These are phyloP conservation scores for Chironomus riparius DNA, from an alignment of 2,888 invertebrate species.

Conservation along the genomic window DNA sequence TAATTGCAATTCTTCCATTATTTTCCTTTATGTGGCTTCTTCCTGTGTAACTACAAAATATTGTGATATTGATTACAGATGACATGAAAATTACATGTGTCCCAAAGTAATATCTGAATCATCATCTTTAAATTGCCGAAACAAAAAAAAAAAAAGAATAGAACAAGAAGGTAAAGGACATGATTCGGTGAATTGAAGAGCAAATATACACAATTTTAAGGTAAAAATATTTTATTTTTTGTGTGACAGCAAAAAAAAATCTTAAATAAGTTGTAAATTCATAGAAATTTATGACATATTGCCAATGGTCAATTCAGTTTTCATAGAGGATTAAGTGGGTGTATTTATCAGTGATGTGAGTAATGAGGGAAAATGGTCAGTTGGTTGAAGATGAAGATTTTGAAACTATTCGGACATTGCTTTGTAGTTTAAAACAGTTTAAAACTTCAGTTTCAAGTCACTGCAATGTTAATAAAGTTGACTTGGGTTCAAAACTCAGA, in stretches of 20 bases:
- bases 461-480: no score
- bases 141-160: neutral
- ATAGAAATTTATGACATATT: slow-evolving; percentile 25
- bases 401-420: no score
- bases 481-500: no score
- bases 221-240: neutral
- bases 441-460: no score
- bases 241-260: neutral
- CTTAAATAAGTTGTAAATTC: slow-evolving; percentile 25
- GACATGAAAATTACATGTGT: slow-evolving; percentile 24
- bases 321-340: slow-evolving; percentile 11
- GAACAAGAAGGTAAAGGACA: neutral
- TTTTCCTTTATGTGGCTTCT: neutral
- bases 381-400: no score
- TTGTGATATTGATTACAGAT: slow-evolving; percentile 16
- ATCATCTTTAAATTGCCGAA: neutral
- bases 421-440: no score
- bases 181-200: neutral
- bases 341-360: neutral
- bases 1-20: neutral
- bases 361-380: no score
- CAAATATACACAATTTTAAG: slow-evolving; percentile 1
- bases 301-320: slow-evolving; percentile 19
- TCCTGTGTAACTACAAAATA: neutral
- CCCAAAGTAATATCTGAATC: neutral